These are phyloP conservation scores for Phoxinus dragarum DNA, from an alignment of 2,797 vertebrate species.

Conservation along the genomic window DNA sequence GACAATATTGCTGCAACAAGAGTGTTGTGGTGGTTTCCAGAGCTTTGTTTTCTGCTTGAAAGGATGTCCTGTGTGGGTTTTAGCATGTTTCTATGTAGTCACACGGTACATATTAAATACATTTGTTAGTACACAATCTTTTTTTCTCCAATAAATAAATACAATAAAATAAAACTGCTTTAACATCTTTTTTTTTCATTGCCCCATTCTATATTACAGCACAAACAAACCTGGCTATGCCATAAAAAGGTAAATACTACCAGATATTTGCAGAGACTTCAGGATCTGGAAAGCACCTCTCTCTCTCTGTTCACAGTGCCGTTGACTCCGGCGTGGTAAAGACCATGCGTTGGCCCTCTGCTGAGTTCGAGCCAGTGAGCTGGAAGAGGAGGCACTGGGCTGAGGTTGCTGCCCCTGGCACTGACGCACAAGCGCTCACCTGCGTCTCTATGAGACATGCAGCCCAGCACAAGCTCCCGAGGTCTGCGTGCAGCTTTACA, in stretches of 20 bases:
- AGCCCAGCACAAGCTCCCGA: neutral
- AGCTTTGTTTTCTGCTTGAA: too few species aligned
- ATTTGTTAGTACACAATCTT: neutral
- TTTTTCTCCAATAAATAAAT: neutral
- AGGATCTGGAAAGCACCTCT: neutral
- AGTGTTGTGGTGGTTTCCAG: too few species aligned
- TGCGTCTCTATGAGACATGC: conserved; percentile 1
- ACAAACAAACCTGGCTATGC: neutral
- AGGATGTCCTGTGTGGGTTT: too few species aligned
- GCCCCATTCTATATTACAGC: neutral
- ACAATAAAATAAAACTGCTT: neutral
- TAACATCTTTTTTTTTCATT: neutral
- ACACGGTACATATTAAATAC: neutral
- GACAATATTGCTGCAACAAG: too few species aligned
- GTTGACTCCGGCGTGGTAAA: neutral
- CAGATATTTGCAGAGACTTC: neutral
- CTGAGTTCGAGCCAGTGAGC: conserved; percentile 1
- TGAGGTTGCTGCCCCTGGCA: conserved; percentile 6
- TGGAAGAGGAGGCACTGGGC: conserved; percentile 1
- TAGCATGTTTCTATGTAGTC: too few species aligned
- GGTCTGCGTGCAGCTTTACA: neutral
- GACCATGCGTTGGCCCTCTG: neutral
- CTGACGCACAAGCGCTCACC: conserved; percentile 14
- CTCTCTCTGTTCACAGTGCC: neutral
- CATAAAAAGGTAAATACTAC: neutral